These are phyloP conservation scores for Pithys albifrons DNA, from an alignment of 2,113 vertebrate genomes.

Conservation along the genomic window DNA sequence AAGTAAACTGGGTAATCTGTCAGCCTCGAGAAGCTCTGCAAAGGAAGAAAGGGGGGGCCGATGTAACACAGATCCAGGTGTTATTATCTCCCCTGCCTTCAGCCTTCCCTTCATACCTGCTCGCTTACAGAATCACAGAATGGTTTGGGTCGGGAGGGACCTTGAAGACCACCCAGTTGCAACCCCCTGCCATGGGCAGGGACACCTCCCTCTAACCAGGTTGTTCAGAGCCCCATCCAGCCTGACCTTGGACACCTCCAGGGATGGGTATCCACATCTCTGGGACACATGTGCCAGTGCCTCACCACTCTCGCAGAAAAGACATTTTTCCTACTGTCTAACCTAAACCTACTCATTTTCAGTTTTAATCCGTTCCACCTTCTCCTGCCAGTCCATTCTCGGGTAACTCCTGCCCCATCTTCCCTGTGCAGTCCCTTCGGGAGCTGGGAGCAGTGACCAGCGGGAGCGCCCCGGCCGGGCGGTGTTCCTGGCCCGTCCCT, in stretches of 20 bases:
- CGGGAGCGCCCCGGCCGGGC: too few relatives aligned
- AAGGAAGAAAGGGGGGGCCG: rapidly evolving
- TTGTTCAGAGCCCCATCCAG: neutral
- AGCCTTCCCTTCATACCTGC: neutral
- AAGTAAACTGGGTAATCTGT: rapidly evolving
- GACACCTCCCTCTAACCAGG: neutral
- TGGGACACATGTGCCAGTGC: neutral
- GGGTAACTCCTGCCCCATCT: too few relatives aligned
- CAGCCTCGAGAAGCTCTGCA: too few relatives aligned
- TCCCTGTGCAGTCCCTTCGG: too few relatives aligned
- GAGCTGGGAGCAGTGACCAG: too few relatives aligned
- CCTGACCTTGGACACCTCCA: neutral
- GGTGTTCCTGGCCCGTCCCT: neutral
- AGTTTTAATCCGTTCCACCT: neutral
- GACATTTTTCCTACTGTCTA: neutral
- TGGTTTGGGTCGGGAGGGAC: neutral
- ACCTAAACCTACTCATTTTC: neutral
- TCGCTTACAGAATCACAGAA: neutral
- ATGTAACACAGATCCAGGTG: neutral
- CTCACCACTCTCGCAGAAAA: neutral
- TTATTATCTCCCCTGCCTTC: neutral
- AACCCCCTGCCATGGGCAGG: neutral
- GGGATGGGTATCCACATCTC: neutral
- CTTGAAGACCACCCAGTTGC: neutral
- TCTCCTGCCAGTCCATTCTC: neutral